Evolutionary conservation across 2,797 vertebrate species (phyloP), one percentile per base, ranked within the genome.

Genomic region (Sebastes ruberrimus): DNA sequence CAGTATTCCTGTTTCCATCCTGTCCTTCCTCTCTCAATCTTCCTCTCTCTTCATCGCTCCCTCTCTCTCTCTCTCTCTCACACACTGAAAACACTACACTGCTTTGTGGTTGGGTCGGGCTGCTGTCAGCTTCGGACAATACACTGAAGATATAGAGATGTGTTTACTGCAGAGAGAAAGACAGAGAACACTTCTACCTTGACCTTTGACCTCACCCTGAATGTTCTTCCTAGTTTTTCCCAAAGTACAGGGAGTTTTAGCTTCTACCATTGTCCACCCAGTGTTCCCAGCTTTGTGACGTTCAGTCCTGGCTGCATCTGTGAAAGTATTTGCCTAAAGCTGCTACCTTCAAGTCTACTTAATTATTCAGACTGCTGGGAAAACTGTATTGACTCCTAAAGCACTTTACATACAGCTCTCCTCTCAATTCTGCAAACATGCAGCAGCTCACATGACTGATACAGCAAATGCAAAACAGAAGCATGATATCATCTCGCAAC

Each of bases 121-220:
- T 75, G 77, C 86, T 94, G 93, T 95, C 93, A 94, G 77, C 28
- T 76, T 46, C 3, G 56, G 84, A 93, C 88, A 95, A 93, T 90
- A 71, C 76, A 66, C 82, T 60, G 79, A 94, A 94, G 94, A 95
- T 94, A 92, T 91, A 95, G 86, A 76, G 92, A 71, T 49, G 84
- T 94, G 93, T 95, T 95, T 94, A 92, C 92, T 74, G 55, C 74
- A 27, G 28, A 60, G 64, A 74, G 52, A 66, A 8, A 64, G 60
- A 63, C 13, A 72, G 60, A 64, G 35, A 53, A 55, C 22, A 38
- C 74, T 64, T 71, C 55, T 67, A n/a, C 82, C 46, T 60, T 80
- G 76, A 86, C 65, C 68, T 86, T 79, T 88, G 76, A 88, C 83
- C 86, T 70, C 56, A 4, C 27, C 7, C 52, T 64, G 30, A 1